Evolutionary conservation across 2,797 vertebrate genomes (phyloP), one percentile per base, ranked within the genome.

Genomic region (Selene dorsalis): DNA sequence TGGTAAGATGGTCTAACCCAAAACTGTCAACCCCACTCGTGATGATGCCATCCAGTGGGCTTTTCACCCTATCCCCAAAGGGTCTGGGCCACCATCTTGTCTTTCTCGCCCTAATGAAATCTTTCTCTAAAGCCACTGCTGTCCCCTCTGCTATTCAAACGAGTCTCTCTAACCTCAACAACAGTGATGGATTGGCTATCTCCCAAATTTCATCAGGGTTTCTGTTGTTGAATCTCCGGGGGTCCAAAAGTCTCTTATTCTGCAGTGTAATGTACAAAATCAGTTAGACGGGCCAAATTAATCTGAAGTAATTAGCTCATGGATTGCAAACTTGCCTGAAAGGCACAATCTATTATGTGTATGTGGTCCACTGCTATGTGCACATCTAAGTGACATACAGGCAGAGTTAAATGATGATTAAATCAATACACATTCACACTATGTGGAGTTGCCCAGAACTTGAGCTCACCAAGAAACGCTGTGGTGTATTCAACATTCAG

Each of bases 21-120:
- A 85, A 84, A 77, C 89, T 92, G 90, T 94, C 94, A 91, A 77
- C 70, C 69, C 59, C 62, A 89, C 78, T 74, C 84, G 77, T 86
- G 79, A 83, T 84, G 87, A 88, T 79, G 63, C 80, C 70, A 58
- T 74, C 79, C 72, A 74, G 48, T 68, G 64, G 53, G 73, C 74
- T 86, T 65, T 79, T 70, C 82, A 74, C 60, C 70, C 38, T 50
- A 61, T 87, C 74, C 77, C 79, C 75, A 24, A 79, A 87, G 84
- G 82, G 80, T 83, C 82, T 77, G 67, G 74, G 79, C 85, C 84
- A 83, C 65, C 81, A 82, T 84, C 53, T 69, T 24, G 22, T 86
- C 77, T 69, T 58, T 87, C 67, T 77, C n/a, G 1, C 53, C 65
- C 73, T 86, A 83, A 86, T 89, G 69, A 83, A 90, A 86, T 87